Percentiles rank a stretch among this genome's conserved stretches.
These are phyloP conservation scores for Hoplodrina blanda DNA, from an alignment of 2,888 invertebrate genomes.

Conservation along the genomic window DNA sequence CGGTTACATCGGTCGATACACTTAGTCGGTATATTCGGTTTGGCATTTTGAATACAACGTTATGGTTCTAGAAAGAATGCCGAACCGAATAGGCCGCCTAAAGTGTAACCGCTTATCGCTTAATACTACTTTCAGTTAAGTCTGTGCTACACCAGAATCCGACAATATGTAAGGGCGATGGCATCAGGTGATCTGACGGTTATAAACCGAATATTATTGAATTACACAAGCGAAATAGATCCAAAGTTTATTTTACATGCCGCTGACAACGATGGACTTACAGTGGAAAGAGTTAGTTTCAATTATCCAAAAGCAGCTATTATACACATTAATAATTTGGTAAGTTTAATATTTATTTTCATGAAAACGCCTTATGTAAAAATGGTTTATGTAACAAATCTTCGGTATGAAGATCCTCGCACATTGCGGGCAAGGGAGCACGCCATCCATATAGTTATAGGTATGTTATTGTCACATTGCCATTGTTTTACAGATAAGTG, in stretches of 20 bases:
- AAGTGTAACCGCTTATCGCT: no score
- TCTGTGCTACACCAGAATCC: conserved; percentile 16
- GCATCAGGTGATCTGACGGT: conserved; percentile 53
- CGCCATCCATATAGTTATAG: no score
- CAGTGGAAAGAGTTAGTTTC: conserved; percentile 74
- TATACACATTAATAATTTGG: conserved; percentile 75
- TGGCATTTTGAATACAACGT: no score
- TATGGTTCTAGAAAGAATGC: no score
- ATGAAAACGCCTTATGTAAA: not conserved
- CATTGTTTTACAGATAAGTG: conserved; percentile 64
- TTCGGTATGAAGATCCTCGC: no score
- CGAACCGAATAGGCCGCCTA: no score
- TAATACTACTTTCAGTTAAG: conserved; percentile 27
- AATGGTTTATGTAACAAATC: no score
- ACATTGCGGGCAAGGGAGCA: no score
- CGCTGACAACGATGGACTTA: conserved; percentile 66
- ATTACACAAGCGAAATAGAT: conserved; percentile 68
- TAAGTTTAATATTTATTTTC: conserved; percentile 52
- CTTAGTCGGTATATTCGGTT: no score
- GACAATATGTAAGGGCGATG: conserved; percentile 1
- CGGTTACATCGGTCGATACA: no score
- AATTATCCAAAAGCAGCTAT: conserved; percentile 66
- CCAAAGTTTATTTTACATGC: conserved; percentile 65
- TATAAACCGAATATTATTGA: conserved; percentile 74
- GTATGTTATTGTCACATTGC: no score